Percentiles rank a stretch among this genome's conserved stretches.
These are phyloP conservation scores for Chloropsis hardwickii DNA, from an alignment of 2,113 vertebrate species.

Conservation along the genomic window DNA sequence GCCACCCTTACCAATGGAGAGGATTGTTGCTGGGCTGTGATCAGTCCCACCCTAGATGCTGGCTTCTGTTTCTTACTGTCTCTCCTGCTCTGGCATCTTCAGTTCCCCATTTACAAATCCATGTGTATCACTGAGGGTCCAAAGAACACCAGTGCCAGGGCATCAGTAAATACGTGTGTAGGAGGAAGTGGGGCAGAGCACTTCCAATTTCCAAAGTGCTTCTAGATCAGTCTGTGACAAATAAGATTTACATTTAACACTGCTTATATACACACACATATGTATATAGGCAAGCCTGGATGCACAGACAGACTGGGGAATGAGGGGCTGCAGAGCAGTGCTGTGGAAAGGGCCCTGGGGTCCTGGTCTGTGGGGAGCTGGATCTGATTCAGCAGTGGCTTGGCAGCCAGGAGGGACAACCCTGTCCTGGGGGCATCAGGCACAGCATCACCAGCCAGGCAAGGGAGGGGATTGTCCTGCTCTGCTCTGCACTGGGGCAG, in stretches of 20 bases:
- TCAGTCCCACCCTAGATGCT: background rate
- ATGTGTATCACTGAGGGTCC: fast-evolving
- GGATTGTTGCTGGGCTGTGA: background rate
- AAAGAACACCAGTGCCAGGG: background rate
- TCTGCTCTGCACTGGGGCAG: background rate
- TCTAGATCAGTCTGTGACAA: background rate
- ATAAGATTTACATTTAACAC: background rate
- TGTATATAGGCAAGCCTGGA: background rate
- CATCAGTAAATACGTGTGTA: background rate
- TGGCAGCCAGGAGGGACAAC: background rate
- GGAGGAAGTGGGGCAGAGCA: background rate
- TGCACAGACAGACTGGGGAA: background rate
- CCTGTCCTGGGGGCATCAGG: background rate
- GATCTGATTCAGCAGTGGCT: background rate
- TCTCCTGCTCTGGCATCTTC: background rate
- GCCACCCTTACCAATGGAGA: background rate
- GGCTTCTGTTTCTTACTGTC: background rate
- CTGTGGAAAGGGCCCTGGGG: background rate
- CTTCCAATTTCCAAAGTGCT: background rate
- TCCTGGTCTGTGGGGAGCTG: fast-evolving
- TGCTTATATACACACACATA: background rate
- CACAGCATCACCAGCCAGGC: fast-evolving
- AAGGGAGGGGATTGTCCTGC: background rate
- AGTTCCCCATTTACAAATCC: background rate
- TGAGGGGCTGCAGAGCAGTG: background rate